Percentiles rank a stretch among this genome's conserved stretches.
Conservation (phyloP, 53 echinoderm and acorn worm genomes). For the Crossaster papposus region DNA sequence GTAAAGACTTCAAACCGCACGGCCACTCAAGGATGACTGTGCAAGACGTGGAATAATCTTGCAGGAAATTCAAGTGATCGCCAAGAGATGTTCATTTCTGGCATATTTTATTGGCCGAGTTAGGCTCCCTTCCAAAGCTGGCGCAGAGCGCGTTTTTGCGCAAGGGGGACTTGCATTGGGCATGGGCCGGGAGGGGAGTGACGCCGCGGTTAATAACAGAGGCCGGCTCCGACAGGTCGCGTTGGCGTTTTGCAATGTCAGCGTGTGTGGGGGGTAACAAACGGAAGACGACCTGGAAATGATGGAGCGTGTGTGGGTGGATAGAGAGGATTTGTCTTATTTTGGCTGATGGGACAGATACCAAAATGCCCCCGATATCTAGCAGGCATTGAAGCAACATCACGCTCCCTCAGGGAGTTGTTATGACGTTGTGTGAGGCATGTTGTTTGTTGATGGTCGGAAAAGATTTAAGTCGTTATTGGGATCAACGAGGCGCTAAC, state of each 20-base stretch:
- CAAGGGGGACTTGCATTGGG: not conserved
- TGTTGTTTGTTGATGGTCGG: constrained; percentile 16
- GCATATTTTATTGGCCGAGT: constrained; percentile 35
- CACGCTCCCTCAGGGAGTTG: not conserved
- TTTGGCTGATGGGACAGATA: not conserved
- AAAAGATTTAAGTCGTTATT: constrained; percentile 21
- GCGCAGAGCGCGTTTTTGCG: constrained; percentile 6
- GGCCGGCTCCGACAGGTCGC: not conserved
- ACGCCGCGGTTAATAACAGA: no score
- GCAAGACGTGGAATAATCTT: constrained; percentile 40
- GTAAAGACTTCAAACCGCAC: not conserved
- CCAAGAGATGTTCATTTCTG: constrained; percentile 43
- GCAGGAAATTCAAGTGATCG: constrained; percentile 61
- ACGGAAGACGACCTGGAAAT: not conserved
- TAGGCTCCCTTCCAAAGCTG: constrained; percentile 57
- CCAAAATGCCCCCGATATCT: not conserved
- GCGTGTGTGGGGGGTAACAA: not conserved
- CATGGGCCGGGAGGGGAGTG: no score
- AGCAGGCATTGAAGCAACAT: not conserved
- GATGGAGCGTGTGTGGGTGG: constrained; percentile 9
- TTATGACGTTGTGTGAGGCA: not conserved
- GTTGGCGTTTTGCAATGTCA: constrained; percentile 64
- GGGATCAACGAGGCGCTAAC: constrained; percentile 11
- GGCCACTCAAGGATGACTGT: constrained; percentile 29
- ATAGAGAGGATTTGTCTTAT: constrained; percentile 40